phyloP scores from a whole-genome alignment of 2,888 invertebrate genomes.

The Drosophila neotestacea region DNA sequence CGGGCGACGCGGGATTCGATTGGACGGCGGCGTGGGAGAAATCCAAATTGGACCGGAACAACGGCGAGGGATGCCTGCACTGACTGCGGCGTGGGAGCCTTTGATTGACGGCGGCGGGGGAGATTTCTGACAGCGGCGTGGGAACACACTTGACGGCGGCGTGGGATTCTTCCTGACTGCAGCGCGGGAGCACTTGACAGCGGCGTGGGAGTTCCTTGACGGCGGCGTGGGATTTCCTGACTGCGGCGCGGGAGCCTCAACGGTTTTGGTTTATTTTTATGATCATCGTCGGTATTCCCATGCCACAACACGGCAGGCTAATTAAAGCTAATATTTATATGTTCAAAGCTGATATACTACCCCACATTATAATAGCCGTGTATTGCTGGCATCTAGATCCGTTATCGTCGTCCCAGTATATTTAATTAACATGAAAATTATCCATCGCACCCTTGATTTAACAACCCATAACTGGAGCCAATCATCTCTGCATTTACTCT shows the following conservation, averaged over 20 bases:
- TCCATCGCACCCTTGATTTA: constrained; percentile 51
- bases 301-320: constrained; percentile 3
- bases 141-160: constrained; percentile 64
- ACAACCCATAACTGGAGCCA: constrained; percentile 52
- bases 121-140: constrained; percentile 59
- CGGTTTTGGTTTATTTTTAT: constrained; percentile 36
- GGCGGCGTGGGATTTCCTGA: constrained; percentile 54
- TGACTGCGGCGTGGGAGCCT: constrained; percentile 38
- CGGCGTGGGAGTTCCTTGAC: constrained; percentile 38
- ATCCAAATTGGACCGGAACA: neutral
- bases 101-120: constrained; percentile 32
- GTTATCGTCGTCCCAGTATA: constrained; percentile 38
- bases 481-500: constrained; percentile 54
- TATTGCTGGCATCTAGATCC: constrained; percentile 40
- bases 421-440: constrained; percentile 40
- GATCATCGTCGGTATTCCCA: constrained; percentile 69
- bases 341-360: constrained; percentile 76
- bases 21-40: constrained; percentile 36
- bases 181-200: constrained; percentile 49
- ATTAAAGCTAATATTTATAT: constrained; percentile 22
- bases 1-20: constrained; percentile 46
- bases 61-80: constrained; percentile 25
- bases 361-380: constrained; percentile 37
- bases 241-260: constrained; percentile 40
- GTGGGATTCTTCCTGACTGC: constrained; percentile 52